Evolutionary conservation across 2,797 vertebrate species (phyloP), one percentile per base, ranked within the genome.

Genomic region (Aulostomus chinensis): DNA sequence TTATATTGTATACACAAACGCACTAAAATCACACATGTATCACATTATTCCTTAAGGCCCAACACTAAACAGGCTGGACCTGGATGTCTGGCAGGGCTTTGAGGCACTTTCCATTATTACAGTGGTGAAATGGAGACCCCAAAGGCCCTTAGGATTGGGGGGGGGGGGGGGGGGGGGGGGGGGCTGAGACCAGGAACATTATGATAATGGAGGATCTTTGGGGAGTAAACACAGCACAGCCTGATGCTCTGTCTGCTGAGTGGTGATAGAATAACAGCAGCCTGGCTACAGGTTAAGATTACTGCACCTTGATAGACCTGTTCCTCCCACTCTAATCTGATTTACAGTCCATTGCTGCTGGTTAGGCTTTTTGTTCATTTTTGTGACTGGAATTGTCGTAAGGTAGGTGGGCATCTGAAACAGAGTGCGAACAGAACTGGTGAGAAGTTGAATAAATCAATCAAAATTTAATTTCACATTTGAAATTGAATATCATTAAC

Each of bases 11-110:
- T 20, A 26, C 50, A 53, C 34, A 58, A 30, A 28, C 13, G 30
- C 58, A 70, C 49, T 41, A 26, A 58, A 47, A 43, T 65, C 61
- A 76, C 48, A 66, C 5, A 39, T 16, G 51, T 24, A 53, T 46
- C 24, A 56, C 68, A 82, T 80, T 84, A 75, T 77, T 80, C 76
- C 81, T 84, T 86, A 89, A 81, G 78, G 85, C 57, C 55, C 43
- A 51, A 57, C 42, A 40, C 60, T 70, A 55, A 74, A 42, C 51
- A 32, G 59, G 43, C 42, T 72, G 53, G 62, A 65, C 40, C 22
- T 47, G 12, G 36, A 58, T 48, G 64, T 54, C 57, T 67, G 43
- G 46, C 3, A 4, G 37, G 69, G 41, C 64, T 58, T 57, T 40
- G 42, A 61, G 58, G 72, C 68, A 76, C 68, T 75, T 73, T 66